Percentiles rank a stretch among this genome's conserved stretches.
Conservation (phyloP, 2,888 invertebrate species). For the Calliopum simillimum region DNA sequence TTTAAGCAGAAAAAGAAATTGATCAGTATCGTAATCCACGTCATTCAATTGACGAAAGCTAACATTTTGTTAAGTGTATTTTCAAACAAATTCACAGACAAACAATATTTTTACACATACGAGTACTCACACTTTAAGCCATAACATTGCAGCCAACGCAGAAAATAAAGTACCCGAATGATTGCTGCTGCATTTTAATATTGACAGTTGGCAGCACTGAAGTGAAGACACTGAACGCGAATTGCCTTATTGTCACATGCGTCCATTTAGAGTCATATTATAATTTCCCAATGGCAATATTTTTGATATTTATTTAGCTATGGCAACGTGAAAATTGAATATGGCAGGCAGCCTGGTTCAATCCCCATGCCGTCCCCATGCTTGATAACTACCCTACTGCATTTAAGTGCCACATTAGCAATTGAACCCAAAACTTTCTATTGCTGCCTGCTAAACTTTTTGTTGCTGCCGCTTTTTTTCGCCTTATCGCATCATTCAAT, state of each 20-base stretch:
- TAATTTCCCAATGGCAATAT: neutral
- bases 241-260: neutral
- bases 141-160: no score
- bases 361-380: no score
- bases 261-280: no score
- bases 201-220: neutral
- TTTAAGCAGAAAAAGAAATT: no score
- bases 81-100: neutral
- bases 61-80: neutral
- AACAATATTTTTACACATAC: neutral
- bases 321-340: neutral
- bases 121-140: no score
- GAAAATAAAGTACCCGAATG: no score
- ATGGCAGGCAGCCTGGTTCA: no score
- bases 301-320: neutral
- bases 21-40: no score
- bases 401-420: conserved; percentile 30
- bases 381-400: neutral
- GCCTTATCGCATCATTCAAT: neutral
- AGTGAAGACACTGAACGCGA: conserved; percentile 1
- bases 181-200: neutral
- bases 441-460: neutral
- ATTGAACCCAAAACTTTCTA: conserved; percentile 38
- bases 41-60: no score
- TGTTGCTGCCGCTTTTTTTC: neutral